Evolutionary conservation across 2,797 vertebrate species (phyloP).

Genomic region (Hemitrygon akajei): DNA sequence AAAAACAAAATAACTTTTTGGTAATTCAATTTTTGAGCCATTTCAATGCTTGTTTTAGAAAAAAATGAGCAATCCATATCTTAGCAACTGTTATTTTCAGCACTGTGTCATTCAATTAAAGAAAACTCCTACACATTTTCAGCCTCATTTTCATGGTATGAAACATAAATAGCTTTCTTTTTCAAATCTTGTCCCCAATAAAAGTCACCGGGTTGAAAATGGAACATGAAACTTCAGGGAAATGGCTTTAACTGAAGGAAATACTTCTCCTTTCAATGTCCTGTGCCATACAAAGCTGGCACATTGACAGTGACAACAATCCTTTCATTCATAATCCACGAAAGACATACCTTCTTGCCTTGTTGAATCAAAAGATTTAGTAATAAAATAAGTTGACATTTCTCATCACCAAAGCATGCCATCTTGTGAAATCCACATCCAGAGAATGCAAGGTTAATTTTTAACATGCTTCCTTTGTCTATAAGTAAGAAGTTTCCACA

Average conservation of each 20-base stretch:
- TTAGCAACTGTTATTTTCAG: not conserved
- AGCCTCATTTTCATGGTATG: not conserved
- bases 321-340: not conserved
- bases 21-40: not conserved
- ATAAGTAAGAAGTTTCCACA: slow-evolving; percentile 30
- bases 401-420: slow-evolving; percentile 30
- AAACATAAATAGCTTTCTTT: slow-evolving; percentile 35
- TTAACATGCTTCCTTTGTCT: slow-evolving; percentile 20
- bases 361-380: slow-evolving; percentile 4
- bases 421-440: slow-evolving; percentile 3
- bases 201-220: slow-evolving; percentile 43
- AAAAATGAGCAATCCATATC: not conserved
- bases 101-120: not conserved
- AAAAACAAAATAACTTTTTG: not conserved
- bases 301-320: slow-evolving; percentile 22
- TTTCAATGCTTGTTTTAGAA: not conserved
- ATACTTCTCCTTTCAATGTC: slow-evolving; percentile 49
- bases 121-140: not conserved
- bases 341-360: not conserved
- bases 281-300: slow-evolving; percentile 31
- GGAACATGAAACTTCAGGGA: slow-evolving; percentile 48
- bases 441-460: slow-evolving; percentile 21
- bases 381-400: slow-evolving; percentile 16
- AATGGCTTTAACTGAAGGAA: slow-evolving; percentile 48
- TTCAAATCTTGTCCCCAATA: slow-evolving; percentile 41